Base-by-base conservation (phyloP, 2,113 vertebrate genomes). In the Rhinolophus sinicus region DNA sequence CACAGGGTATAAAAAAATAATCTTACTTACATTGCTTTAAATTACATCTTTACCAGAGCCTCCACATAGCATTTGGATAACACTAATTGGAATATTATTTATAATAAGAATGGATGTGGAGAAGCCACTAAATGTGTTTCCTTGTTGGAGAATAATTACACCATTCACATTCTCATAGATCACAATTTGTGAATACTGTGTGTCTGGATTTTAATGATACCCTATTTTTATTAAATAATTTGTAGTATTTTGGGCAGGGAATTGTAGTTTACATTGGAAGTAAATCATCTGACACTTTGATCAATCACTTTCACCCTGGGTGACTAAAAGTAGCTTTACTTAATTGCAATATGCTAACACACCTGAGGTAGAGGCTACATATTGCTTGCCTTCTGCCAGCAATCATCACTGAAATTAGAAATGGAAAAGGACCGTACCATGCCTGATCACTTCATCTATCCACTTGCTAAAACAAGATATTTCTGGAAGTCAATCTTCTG, bases 31-130 rank as follows among this genome's bases (percentile, higher is more conserved):
- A 73, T 88, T 96, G 88, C 15, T 87, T 95, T 95, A 95, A 97
- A 96, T 56, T 85, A 64, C 22, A 90, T 94, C 95, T 97, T 96
- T 84, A 75, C 58, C n/a, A 13, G 19, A 50, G 35, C 7, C 60
- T 97, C 90, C 5, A 2, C 35, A 72, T 3, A 8, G 75, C 5
- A 3, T 97, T 96, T 93, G 88, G 84, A 92, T 89, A 84, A 60
- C n/a, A 92, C 67, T 75, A 90, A 91, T 94, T 96, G 69, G 86
- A 97, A 94, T 94, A 96, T 90, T 90, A 92, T 88, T 97, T 97
- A 95, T 96, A 97, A 94, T 93, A 92, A 92, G 72, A 40, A 72
- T 82, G 54, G 73, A 92, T 85, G 30, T 44, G 28, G 40, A 90
- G 14, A 2, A 96, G 38, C 21, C 19, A 83, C 83, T 38, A n/a